These are phyloP conservation scores for Echinometra lucunter DNA, from an alignment of 53 echinoderm and acorn worm genomes.

Conservation along the genomic window DNA sequence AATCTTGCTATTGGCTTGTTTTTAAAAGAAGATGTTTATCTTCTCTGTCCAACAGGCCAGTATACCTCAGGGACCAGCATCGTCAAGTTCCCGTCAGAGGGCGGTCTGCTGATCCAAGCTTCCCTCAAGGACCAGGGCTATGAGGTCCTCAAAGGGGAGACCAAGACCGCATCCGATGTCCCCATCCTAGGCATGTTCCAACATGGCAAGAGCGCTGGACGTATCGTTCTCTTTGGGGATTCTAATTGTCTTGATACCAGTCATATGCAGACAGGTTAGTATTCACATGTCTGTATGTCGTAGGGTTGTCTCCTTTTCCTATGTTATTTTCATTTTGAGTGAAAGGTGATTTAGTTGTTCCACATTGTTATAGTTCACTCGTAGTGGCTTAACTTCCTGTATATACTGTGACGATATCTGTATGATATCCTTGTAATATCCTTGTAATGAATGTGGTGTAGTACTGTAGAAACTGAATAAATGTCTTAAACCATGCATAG, in stretches of 20 bases:
- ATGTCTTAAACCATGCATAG: too few relatives aligned
- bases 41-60: slow-evolving; percentile 63
- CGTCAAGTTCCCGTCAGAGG: slow-evolving; percentile 88
- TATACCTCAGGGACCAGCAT: slow-evolving; percentile 90
- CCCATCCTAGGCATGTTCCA: slow-evolving; percentile 95
- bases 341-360: too few relatives aligned
- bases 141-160: slow-evolving; percentile 90
- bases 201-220: slow-evolving; percentile 80
- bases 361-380: too few relatives aligned
- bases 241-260: slow-evolving; percentile 98
- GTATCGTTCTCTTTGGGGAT: slow-evolving; percentile 95
- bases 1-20: too few relatives aligned
- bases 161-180: slow-evolving; percentile 74
- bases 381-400: too few relatives aligned
- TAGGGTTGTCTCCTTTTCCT: too few relatives aligned
- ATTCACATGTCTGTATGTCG: too few relatives aligned
- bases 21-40: neutral
- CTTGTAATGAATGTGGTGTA: too few relatives aligned
- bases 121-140: slow-evolving; percentile 89
- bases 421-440: too few relatives aligned
- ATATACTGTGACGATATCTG: too few relatives aligned
- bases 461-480: too few relatives aligned
- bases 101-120: slow-evolving; percentile 76
- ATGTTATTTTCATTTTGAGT: too few relatives aligned
- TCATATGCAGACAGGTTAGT: slow-evolving; percentile 90